Conservation (phyloP, 2,113 vertebrate genomes). For the Silurus meridionalis region DNA sequence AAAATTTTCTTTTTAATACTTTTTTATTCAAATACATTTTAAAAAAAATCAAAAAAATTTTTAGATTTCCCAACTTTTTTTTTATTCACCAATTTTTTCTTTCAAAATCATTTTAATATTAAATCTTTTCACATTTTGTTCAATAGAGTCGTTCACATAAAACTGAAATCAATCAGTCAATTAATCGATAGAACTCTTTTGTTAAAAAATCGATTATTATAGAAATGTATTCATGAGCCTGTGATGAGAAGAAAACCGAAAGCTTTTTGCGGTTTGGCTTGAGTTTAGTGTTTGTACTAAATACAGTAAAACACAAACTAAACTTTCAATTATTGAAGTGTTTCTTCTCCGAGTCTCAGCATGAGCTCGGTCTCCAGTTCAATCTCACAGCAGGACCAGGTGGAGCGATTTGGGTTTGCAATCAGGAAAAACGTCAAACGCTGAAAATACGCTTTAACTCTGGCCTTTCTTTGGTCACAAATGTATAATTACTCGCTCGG, state of each 20-base stretch:
- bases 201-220: too few relatives aligned
- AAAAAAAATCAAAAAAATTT: too few relatives aligned
- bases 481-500: constrained; percentile 3
- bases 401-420: neutral
- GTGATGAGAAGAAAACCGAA: neutral
- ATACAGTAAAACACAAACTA: neutral
- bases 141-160: too few relatives aligned
- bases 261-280: neutral
- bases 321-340: neutral
- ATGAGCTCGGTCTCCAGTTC: neutral
- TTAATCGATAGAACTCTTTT: too few relatives aligned
- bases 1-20: neutral
- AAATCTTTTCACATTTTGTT: too few relatives aligned
- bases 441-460: neutral
- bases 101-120: too few relatives aligned
- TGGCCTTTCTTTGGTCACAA: neutral
- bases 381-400: neutral
- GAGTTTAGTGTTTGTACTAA: neutral
- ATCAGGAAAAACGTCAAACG: neutral
- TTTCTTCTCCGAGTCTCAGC: neutral
- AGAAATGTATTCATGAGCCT: neutral
- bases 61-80: neutral
- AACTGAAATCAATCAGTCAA: too few relatives aligned
- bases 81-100: too few relatives aligned
- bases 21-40: too few relatives aligned